These are phyloP conservation scores for Aphidius ervi DNA, from an alignment of 1,140 invertebrate genomes.

Conservation along the genomic window DNA sequence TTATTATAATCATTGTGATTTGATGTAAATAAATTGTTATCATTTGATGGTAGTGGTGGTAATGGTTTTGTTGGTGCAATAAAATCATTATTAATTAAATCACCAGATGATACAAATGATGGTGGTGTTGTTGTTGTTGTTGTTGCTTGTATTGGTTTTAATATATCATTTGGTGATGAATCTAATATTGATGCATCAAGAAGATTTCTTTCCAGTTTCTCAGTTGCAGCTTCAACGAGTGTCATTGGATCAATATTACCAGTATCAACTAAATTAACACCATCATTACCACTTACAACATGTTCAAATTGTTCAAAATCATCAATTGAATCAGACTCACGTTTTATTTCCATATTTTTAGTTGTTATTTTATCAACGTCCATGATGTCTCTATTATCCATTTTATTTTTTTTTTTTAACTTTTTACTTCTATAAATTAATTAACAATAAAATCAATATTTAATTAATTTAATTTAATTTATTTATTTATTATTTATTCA, in stretches of 20 bases:
- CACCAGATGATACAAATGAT: slow-evolving; percentile 39
- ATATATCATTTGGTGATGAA: slow-evolving; percentile 25
- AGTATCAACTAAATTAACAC: slow-evolving; percentile 21
- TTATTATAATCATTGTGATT: slow-evolving; percentile 10
- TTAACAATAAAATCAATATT: no score
- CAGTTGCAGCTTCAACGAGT: slow-evolving; percentile 9
- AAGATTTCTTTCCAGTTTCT: slow-evolving; percentile 24
- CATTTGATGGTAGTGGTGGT: slow-evolving; percentile 34
- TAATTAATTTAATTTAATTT: no score
- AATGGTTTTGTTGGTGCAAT: slow-evolving; percentile 41
- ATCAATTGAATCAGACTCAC: slow-evolving; percentile 65
- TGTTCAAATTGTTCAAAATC: slow-evolving; percentile 68
- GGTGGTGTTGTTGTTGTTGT: slow-evolving; percentile 18
- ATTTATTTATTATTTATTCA: no score
- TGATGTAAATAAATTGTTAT: slow-evolving; percentile 11
- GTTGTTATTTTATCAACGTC: background rate
- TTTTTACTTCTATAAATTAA: no score
- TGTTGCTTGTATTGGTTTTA: slow-evolving; percentile 40
- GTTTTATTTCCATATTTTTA: slow-evolving; percentile 43
- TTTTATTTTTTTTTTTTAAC: background rate
- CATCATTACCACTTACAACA: slow-evolving; percentile 38
- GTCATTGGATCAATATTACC: slow-evolving; percentile 11
- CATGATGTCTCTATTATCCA: background rate
- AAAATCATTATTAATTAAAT: slow-evolving; percentile 31
- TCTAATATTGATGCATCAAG: slow-evolving; percentile 29